Percentiles rank a stretch among this genome's conserved stretches.
These are phyloP conservation scores for Euphonia xanthogaster DNA, from an alignment of 2,797 vertebrate species.

Conservation along the genomic window DNA sequence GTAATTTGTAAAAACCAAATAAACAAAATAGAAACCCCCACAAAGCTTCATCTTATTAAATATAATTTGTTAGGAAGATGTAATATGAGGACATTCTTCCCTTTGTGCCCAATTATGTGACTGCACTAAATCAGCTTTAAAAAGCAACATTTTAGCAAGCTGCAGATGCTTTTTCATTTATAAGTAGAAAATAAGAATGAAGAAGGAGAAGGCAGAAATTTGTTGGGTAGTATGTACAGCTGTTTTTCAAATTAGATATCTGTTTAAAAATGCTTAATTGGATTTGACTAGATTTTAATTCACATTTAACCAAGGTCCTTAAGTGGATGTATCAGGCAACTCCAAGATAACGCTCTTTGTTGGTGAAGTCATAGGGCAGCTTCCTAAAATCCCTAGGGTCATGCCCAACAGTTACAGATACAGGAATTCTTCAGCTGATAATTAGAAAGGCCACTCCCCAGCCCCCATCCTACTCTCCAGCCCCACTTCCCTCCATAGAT, in stretches of 20 bases:
- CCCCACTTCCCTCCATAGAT: background rate
- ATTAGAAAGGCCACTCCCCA: background rate
- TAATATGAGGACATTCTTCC: background rate
- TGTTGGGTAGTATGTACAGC: slow-evolving; percentile 19
- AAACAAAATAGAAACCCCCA: background rate
- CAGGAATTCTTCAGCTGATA: slow-evolving; percentile 37
- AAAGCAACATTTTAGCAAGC: background rate
- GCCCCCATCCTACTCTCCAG: background rate
- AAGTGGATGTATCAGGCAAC: background rate
- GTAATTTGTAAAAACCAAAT: background rate
- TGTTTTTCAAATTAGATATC: slow-evolving; percentile 38
- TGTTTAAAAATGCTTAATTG: slow-evolving; percentile 24
- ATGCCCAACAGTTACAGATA: background rate
- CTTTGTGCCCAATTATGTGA: background rate
- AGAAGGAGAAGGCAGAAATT: background rate
- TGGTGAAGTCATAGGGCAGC: slow-evolving; percentile 26
- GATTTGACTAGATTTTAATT: slow-evolving; percentile 38
- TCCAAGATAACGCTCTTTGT: background rate
- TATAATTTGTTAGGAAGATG: background rate
- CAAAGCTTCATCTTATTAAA: background rate
- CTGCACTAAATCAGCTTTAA: background rate
- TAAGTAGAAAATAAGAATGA: background rate
- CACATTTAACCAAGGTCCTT: slow-evolving; percentile 16
- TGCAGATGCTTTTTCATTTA: background rate
- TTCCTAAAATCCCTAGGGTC: background rate